Base-by-base conservation (phyloP, 64 coral and sea anemone genomes). In the Dendronephthya gigantea region DNA sequence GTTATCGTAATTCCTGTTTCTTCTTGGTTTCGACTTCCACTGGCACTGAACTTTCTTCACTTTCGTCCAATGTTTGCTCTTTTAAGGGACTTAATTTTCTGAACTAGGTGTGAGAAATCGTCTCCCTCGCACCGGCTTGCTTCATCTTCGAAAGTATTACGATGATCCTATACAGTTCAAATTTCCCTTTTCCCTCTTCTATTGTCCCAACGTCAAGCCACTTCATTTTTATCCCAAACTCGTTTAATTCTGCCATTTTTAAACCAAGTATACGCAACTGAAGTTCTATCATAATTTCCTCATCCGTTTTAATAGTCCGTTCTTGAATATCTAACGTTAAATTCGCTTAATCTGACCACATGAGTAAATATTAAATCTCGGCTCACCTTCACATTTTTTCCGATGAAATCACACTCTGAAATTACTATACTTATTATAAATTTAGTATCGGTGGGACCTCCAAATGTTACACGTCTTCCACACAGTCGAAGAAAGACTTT, bases 221-320 rank as follows among this genome's bases (percentile, higher is more conserved):
- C 68, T 74, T 74, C 68, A 74, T 74, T 74, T 74, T 27, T 27
- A 74, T 74, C 13, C 68, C 68, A 74, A 74, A 74, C 22, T 74
- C 68, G 22, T 74, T 74, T 9, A 74, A 74, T 74, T 76, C 43
- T 49, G 66, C 27, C 39, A 81, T 14, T 84, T 84, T 29, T 68
- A 43, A 74, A 52, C 68, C 68, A 17, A 74, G n/a, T 74, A 74
- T 74, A 35, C 68, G n/a, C 13, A 28, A 74, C 68, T 74, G 68
- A 28, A 74, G 1, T 74, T 74, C 68, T 1, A 74, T 74, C 68
- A 74, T 74, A 74, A 74, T 28, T 74, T 74, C 68, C 30, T 74
- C 68, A 74, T 74, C 68, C 68, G 30, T 74, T 74, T 70, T 74
- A 19, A 33, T 70, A 68, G 75, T 70, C 68, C 1, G 9, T 79